A percentile compares a stretch with the other conserved stretches of the same genome.
Evolutionary conservation across 1,140 invertebrate species (phyloP).

Genomic region (silkworm (Bombyx mori)): DNA sequence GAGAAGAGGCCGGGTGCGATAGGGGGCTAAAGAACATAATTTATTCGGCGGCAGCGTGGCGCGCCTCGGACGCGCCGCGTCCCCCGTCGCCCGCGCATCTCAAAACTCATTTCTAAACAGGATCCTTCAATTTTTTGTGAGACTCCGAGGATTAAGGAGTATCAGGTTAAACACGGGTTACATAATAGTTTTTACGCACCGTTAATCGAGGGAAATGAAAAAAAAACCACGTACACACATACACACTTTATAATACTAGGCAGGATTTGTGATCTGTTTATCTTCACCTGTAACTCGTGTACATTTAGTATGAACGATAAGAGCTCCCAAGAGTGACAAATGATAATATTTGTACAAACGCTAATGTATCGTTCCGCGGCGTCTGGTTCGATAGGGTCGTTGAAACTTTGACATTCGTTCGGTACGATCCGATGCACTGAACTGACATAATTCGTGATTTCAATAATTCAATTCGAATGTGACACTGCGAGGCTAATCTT

Average conservation of each 20-base stretch:
- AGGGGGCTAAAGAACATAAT: conserved; percentile 38
- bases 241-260: too few species aligned
- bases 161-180: conserved; percentile 57
- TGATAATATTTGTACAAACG: conserved; percentile 17
- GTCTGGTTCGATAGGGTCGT: conserved; percentile 11
- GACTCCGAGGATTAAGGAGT: conserved; percentile 38
- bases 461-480: too few species aligned
- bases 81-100: conserved; percentile 18
- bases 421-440: too few species aligned
- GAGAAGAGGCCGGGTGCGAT: conserved; percentile 15
- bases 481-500: too few species aligned
- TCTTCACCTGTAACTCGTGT: too few species aligned
- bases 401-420: neutral
- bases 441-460: too few species aligned
- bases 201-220: conserved; percentile 23
- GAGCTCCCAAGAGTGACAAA: conserved; percentile 11
- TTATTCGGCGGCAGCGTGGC: conserved; percentile 63
- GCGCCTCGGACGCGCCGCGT: conserved; percentile 38
- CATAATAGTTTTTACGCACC: conserved; percentile 59
- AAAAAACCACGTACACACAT: too few species aligned
- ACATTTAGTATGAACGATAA: conserved; percentile 11
- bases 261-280: too few species aligned
- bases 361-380: conserved; percentile 9
- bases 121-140: conserved; percentile 50
- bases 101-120: conserved; percentile 30